Evolutionary conservation across 2,888 invertebrate genomes (phyloP).

Genomic region (Mimas tiliae): DNA sequence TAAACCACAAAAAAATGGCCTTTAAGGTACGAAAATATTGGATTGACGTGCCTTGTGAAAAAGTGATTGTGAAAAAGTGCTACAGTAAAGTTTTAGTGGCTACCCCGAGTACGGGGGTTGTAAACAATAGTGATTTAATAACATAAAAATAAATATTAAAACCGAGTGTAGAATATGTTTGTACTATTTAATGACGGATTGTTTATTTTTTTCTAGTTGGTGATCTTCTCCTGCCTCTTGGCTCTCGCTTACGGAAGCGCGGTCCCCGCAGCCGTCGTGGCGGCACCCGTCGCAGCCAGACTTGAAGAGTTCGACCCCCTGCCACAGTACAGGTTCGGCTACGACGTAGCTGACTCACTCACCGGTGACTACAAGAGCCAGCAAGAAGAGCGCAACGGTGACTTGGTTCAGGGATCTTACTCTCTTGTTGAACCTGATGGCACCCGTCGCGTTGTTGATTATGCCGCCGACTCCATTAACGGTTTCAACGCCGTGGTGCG

Average conservation of each 20-base stretch:
- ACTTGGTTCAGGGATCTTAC: conserved; percentile 78
- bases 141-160: conserved; percentile 5
- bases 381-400: conserved; percentile 81
- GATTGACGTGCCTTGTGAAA: conserved; percentile 41
- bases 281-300: conserved; percentile 60
- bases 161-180: not conserved
- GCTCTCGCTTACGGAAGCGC: conserved; percentile 66
- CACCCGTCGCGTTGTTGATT: conserved; percentile 72
- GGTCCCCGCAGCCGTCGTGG: conserved; percentile 63
- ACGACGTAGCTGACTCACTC: conserved; percentile 72
- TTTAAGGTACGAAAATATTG: conserved; percentile 72
- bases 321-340: conserved; percentile 84
- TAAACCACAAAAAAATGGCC: conserved; percentile 69
- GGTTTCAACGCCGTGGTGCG: conserved; percentile 77
- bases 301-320: conserved; percentile 80
- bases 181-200: not conserved
- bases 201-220: conserved; percentile 61
- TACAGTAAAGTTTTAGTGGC: conserved; percentile 31
- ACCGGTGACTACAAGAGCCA: conserved; percentile 79
- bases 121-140: conserved; percentile 26
- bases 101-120: conserved; percentile 25
- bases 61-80: conserved; percentile 37
- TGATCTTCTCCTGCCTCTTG: conserved; percentile 71
- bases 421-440: conserved; percentile 75
- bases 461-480: conserved; percentile 70